Conservation (phyloP, 2,797 vertebrate genomes). For the Propithecus deckenii region DNA sequence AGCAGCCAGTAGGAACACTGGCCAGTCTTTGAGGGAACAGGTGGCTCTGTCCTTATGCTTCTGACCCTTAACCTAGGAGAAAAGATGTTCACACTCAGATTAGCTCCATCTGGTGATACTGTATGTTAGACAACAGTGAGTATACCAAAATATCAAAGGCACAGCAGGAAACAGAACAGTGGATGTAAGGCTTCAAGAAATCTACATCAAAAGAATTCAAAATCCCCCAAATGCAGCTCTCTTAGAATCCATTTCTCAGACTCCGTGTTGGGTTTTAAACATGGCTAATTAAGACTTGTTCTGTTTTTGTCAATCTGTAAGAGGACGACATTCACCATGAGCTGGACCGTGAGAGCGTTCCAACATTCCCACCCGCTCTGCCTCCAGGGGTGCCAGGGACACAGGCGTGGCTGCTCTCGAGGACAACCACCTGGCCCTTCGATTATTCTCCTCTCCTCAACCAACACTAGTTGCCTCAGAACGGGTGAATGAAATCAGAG, state of each 20-base stretch:
- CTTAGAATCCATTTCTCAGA: neutral
- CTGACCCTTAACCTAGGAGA: neutral
- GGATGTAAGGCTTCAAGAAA: neutral
- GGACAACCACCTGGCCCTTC: neutral
- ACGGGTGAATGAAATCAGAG: neutral
- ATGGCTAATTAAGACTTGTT: neutral
- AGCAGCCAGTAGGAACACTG: fast-evolving
- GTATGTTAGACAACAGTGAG: neutral
- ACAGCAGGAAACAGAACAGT: neutral
- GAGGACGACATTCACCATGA: neutral
- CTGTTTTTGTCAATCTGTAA: neutral
- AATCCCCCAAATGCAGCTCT: neutral
- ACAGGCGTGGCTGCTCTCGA: fast-evolving
- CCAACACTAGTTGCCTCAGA: neutral
- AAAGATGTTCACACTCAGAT: neutral
- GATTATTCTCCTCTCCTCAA: fast-evolving
- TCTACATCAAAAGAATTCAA: neutral
- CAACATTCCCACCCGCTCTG: fast-evolving
- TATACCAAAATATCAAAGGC: neutral
- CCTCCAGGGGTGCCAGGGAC: neutral
- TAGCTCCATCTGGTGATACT: neutral
- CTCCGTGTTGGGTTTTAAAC: neutral
- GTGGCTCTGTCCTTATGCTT: neutral
- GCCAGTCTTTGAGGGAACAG: neutral
- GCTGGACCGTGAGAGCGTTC: neutral